Base-by-base conservation (phyloP, 1,140 invertebrate species). In the Colletes latitarsis region DNA sequence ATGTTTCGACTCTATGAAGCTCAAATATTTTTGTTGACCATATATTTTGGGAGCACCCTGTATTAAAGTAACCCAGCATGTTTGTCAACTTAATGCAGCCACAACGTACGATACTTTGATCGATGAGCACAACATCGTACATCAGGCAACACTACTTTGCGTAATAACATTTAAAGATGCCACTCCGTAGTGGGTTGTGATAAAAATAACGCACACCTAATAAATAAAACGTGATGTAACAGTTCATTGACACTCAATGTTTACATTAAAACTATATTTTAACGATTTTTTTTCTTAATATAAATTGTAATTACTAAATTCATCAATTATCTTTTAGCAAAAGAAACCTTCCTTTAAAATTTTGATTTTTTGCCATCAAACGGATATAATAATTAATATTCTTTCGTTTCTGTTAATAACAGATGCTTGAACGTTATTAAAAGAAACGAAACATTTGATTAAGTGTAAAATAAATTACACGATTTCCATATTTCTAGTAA, bases 11-110 rank as follows among this genome's bases (percentile, higher is more conserved):
- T 30, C 30, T 30, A 30, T 2, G 30, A 30, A 30, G 30, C 30
- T 30, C 2, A 30, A 30, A 14, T 0, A 6, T 17, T 66, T 17
- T 41, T n/a, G 43, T 6, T 49, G 43, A 21, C 12, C 43, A 46
- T 9, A 21, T 5, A 67, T 67, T 67, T 67, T 21, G 9, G 19
- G 64, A 67, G 1, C 63, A 66, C 64, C 64, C 10, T 67, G 10
- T 67, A 86, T 80, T 78, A 82, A 84, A 84, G 74, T 83, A 87
- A 77, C 66, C 69, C 64, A 79, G 85, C 77, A 60, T 80, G 82
- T 88, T 84, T 88, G 87, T 88, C 82, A 86, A 88, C 66, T 86
- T 86, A 84, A 80, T 81, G 67, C 62, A n/a, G 53, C 46, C 30
- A 15, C 53, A 77, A 66, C 63, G 41, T 81, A 78, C 69, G 82